Base-by-base conservation (phyloP, 2,888 invertebrate genomes). In the Diadromus collaris region DNA sequence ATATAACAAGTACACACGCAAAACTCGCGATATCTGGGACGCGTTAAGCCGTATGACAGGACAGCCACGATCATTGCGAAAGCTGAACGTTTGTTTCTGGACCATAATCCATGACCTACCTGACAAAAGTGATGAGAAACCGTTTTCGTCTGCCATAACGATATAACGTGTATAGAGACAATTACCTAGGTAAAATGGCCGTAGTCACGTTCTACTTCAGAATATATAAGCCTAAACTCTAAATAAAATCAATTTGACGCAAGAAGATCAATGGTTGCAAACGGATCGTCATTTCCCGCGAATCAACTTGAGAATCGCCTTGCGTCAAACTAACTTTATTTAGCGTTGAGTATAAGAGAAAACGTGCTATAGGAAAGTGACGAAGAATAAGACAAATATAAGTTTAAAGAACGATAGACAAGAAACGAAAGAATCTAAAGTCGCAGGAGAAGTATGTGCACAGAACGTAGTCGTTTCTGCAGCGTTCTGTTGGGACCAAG, bases 81-180 rank as follows among this genome's bases (percentile, higher is more conserved):
- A 67, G 71, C 77, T n/a, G n/a, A n/a, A n/a, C 60, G 76, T 79
- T 78, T 79, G 76, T 81, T 76, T 60, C 29, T 19, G 10, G n/a
- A 48, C 48, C 67, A 76, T 76, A 80, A 54, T 72, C 54, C 67
- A 82, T 76, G 69, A 41, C 73, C 74, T 72, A 73, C 76, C 71
- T 79, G 83, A 83, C 78, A 80, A 72, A 74, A 67, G 60, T 21
- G 60, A 68, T 54, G 41, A 73, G 60, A 73, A 34, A 71, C 44
- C 27, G 54, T 21, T 63, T 24, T 48, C 51, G 24, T 32, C 46
- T 19, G 46, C n/a, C n/a, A n/a, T n/a, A n/a, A n/a, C n/a, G n/a
- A n/a, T n/a, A n/a, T n/a, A n/a, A n/a, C n/a, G n/a, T n/a, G n/a
- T n/a, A n/a, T n/a, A n/a, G n/a, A n/a, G n/a, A n/a, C n/a, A n/a